These are phyloP conservation scores for Sylvietta virens DNA, from an alignment of 2,113 vertebrate genomes.

Conservation along the genomic window DNA sequence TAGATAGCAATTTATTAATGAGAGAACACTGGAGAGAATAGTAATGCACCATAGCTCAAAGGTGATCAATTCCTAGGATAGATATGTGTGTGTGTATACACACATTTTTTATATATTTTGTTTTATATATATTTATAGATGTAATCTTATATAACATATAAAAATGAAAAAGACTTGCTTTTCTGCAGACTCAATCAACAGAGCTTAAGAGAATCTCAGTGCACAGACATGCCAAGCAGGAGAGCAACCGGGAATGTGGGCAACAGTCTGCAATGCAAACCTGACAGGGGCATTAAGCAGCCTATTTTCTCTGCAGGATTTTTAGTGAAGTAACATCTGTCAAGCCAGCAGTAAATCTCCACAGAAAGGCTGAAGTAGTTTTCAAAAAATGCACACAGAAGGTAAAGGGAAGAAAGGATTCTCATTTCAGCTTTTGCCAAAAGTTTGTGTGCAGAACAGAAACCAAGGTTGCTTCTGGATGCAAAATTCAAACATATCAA, in stretches of 20 bases:
- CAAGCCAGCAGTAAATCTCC: not conserved
- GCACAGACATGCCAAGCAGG: not conserved
- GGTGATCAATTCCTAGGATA: not conserved
- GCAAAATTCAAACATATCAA: not conserved
- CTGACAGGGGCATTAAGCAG: not conserved
- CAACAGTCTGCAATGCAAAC: not conserved
- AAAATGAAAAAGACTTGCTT: not conserved
- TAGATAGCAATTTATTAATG: not conserved
- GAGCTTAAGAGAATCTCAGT: not conserved
- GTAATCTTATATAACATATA: not conserved
- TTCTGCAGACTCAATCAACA: not conserved
- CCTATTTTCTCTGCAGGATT: not conserved
- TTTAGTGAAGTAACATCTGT: not conserved
- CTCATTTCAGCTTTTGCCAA: not conserved
- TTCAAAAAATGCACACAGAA: not conserved
- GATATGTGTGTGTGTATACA: not conserved
- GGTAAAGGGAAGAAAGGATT: not conserved
- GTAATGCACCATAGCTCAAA: not conserved
- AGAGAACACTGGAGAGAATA: not conserved
- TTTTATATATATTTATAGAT: not conserved
- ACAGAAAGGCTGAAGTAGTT: not conserved
- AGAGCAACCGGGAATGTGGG: not conserved
- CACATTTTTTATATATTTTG: not conserved
- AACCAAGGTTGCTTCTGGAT: not conserved
- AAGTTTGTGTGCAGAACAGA: rapidly evolving